Evolutionary conservation across 1,140 invertebrate species (phyloP).

Genomic region (Heliconius hermathena): DNA sequence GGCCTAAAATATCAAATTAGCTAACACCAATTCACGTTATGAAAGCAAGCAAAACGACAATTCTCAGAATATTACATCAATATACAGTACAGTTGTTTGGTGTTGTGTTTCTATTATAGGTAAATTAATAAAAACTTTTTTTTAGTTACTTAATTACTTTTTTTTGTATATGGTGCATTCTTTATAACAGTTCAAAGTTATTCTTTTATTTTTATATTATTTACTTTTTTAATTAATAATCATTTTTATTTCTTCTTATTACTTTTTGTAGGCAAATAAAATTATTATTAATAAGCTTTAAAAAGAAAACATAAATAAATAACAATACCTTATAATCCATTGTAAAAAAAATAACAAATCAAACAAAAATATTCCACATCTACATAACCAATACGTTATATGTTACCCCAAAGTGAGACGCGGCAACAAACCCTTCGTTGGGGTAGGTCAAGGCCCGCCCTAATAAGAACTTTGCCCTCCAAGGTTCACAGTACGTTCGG

Average conservation of each 20-base stretch:
- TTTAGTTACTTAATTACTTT: background rate
- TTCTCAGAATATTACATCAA: conserved; percentile 65
- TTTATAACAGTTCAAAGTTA: background rate
- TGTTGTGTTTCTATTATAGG: conserved; percentile 55
- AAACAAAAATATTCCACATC: background rate
- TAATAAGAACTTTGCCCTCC: conserved; percentile 47
- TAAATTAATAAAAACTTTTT: conserved; percentile 23
- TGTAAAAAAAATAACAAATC: background rate
- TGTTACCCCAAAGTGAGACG: background rate
- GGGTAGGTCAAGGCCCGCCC: conserved; percentile 33
- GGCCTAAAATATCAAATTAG: conserved; percentile 36
- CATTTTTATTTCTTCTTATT: no score
- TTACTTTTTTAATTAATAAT: no score
- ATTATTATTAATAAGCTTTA: no score
- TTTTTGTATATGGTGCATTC: background rate
- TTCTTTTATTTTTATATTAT: background rate
- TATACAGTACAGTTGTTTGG: conserved; percentile 58
- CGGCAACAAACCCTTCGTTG: conserved; percentile 15
- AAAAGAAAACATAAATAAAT: no score
- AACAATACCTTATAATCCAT: background rate
- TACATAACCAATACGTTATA: background rate
- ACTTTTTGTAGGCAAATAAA: no score
- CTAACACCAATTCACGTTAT: conserved; percentile 46
- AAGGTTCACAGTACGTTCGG: conserved; percentile 41
- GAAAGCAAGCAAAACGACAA: conserved; percentile 57